Evolutionary conservation across 2,797 vertebrate species (phyloP), one percentile per base, ranked within the genome.

Genomic region (Trematomus bernacchii): DNA sequence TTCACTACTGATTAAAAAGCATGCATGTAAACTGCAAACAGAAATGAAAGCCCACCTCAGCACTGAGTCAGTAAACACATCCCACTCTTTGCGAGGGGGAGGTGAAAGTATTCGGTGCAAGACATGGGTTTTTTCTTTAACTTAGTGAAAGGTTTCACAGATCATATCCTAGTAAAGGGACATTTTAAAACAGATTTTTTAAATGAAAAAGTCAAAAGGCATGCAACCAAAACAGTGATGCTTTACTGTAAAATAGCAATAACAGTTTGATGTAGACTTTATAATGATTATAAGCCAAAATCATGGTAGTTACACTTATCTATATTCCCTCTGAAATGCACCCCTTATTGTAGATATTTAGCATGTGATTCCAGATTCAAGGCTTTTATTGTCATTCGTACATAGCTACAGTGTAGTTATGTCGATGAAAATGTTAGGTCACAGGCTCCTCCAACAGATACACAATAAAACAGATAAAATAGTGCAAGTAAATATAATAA

Each of bases 31-130:
- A 82, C 61, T 48, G 54, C 64, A 77, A 81, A 73, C 66, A 88
- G 59, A 71, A 76, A 66, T 54, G 13, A 82, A 85, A 83, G 74
- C 83, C 90, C 85, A 83, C 85, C 77, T 85, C 61, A 64, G 40
- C 65, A 75, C 19, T 86, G 85, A 84, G 66, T 87, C 85, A 73
- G 75, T 83, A 57, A 85, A 87, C 63, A 68, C 65, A 44, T 65
- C 87, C 88, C 83, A 89, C 90, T 83, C 66, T 72, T 21, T 76
- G 33, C 66, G 87, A 55, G 86, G 78, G 73, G 85, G 85, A 84
- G 85, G 82, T 73, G 79, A 82, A 83, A 87, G 80, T 82, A 67
- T 65, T 66, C 59, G 47, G n/a, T 79, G 27, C 50, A 67, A 79
- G 66, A 70, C 67, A 80, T 60, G 40, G 78, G 71, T 42, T 3